A percentile compares a stretch with the other conserved stretches of the same genome.
Conservation (phyloP, 2,888 invertebrate genomes). For the Lutraria lutraria region DNA sequence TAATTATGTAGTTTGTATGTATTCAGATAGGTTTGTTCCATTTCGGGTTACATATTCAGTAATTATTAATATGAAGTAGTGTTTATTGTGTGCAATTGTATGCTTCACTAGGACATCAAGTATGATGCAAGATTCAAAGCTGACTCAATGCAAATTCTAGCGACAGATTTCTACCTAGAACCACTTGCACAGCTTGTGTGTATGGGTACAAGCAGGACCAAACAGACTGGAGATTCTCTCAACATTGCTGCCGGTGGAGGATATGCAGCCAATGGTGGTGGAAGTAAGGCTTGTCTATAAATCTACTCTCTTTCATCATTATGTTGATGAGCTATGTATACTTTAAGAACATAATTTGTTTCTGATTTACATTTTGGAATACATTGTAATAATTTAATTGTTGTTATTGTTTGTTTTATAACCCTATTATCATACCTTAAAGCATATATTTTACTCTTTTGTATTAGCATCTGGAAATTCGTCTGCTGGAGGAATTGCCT, state of each 20-base stretch:
- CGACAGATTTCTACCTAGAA: slow-evolving; percentile 78
- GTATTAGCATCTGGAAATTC: slow-evolving; percentile 48
- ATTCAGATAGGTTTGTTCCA: too few species aligned
- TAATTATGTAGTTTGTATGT: too few species aligned
- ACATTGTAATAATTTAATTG: background rate
- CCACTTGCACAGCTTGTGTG: slow-evolving; percentile 73
- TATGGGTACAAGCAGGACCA: slow-evolving; percentile 68
- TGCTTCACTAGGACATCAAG: slow-evolving; percentile 74
- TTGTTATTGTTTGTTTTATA: background rate
- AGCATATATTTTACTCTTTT: background rate
- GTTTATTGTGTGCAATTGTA: background rate
- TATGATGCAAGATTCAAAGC: slow-evolving; percentile 73
- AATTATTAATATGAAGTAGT: background rate
- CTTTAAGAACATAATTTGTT: background rate
- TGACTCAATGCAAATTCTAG: slow-evolving; percentile 73
- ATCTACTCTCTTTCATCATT: background rate
- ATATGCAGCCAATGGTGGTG: slow-evolving; percentile 76
- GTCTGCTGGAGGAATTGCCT: slow-evolving; percentile 68
- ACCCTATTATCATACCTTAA: background rate
- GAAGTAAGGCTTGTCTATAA: slow-evolving; percentile 48
- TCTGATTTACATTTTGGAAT: background rate
- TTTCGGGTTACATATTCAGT: too few species aligned
- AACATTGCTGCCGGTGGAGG: slow-evolving; percentile 72
- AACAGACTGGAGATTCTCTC: slow-evolving; percentile 62
- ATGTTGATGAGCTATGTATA: background rate